Evolutionary conservation across 2,113 vertebrate species (phyloP), one percentile per base, ranked within the genome.

Genomic region (Eurypyga helias): DNA sequence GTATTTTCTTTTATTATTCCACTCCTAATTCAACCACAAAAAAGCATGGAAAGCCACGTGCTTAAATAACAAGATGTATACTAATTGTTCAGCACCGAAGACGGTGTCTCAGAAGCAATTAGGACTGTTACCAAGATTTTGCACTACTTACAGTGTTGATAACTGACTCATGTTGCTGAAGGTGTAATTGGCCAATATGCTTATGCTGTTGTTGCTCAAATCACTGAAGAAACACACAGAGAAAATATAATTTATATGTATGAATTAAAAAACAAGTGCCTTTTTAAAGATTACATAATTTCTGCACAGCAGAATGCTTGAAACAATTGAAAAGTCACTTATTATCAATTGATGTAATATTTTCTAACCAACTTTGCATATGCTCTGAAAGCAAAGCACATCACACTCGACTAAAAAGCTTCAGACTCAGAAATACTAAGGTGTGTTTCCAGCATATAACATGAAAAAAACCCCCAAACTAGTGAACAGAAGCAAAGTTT

Each of bases 141-240:
- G 48, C 62, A 48, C 25, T 98, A 99, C 98, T 98, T 93, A 99
- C 98, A 99, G 98, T 0, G 98, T 99, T 12, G 98, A 99, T 82
- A 99, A 98, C 89, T 99, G 99, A 45, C 98, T 99, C 99, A 99
- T 99, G 98, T 99, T 99, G 97, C 94, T 99, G 99, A 99, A 99
- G 97, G 99, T 99, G 91, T 99, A 98, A 20, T 99, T 98, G 85
- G 98, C 98, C 98, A 99, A 89, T 3, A 98, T 79, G 33, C 99
- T 98, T 96, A 99, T 99, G 98, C 99, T 99, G 98, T 99, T 99
- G 98, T 99, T 99, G 98, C 99, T 99, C 96, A 99, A 97, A 98
- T 99, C 99, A 83, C 99, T 99, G 96, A 62, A 83, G 76, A 94
- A 92, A 94, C 24, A 91, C 29, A 81, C 9, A 91, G 15, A 92